A percentile compares a stretch with the other conserved stretches of the same genome.
phyloP scores from a whole-genome alignment of 2,113 vertebrate genomes.

The Mustela nigripes region DNA sequence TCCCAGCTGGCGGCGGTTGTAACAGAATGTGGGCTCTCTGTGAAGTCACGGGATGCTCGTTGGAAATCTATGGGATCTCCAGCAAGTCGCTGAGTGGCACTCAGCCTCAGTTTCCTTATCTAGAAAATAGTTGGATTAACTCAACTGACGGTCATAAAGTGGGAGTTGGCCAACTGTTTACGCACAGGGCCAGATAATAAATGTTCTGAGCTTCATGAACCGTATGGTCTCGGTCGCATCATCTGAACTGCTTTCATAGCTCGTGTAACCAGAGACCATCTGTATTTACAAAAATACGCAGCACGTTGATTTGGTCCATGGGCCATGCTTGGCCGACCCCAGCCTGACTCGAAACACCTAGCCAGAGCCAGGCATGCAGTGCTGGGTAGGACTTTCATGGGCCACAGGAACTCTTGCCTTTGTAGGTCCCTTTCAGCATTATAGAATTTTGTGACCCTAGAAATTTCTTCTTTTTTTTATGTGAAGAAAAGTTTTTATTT shows the following conservation, averaged over 20 bases:
- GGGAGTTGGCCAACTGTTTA: not conserved
- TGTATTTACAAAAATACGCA: not conserved
- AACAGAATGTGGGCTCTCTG: not conserved
- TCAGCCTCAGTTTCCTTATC: not conserved
- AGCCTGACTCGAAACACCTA: accelerated
- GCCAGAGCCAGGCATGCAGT: no score
- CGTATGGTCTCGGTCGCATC: not conserved
- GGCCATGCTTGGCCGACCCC: not conserved
- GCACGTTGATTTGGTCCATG: no score
- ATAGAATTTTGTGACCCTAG: not conserved
- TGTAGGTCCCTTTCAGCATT: not conserved
- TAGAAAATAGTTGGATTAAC: not conserved
- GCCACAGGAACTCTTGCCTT: not conserved
- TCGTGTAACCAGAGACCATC: accelerated
- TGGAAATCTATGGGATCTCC: no score
- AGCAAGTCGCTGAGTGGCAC: not conserved
- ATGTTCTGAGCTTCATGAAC: no score
- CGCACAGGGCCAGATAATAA: not conserved
- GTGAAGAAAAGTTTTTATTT: not conserved
- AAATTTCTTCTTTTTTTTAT: not conserved
- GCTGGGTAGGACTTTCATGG: accelerated
- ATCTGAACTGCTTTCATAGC: not conserved
- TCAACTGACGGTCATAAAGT: not conserved
- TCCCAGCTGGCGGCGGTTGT: not conserved
- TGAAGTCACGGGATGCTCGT: not conserved